phyloP scores from a whole-genome alignment of 2,888 invertebrate genomes.

The Nebria salina region DNA sequence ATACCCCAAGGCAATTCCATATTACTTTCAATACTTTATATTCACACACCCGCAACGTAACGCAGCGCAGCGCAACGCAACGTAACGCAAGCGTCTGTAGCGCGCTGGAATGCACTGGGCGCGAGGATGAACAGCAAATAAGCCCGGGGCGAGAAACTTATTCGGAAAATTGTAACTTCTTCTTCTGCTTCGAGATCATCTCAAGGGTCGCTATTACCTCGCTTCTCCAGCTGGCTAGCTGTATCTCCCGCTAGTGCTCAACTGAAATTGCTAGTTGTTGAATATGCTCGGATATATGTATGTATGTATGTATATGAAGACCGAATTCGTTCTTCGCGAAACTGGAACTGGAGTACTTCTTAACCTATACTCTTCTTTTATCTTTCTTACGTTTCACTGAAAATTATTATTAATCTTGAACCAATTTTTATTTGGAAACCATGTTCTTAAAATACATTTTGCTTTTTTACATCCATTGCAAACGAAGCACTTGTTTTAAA shows the following conservation, averaged over 20 bases:
- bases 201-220: background rate
- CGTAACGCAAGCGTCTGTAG: background rate
- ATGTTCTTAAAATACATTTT: no score
- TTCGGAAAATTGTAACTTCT: slow-evolving; percentile 30
- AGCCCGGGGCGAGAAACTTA: slow-evolving; percentile 27
- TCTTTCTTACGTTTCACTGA: background rate
- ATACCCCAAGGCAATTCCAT: slow-evolving; percentile 34
- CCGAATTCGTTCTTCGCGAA: background rate
- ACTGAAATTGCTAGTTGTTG: background rate
- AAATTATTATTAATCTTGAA: background rate
- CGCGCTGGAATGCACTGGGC: background rate
- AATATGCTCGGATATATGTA: background rate
- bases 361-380: no score
- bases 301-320: background rate
- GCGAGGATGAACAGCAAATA: slow-evolving; percentile 16
- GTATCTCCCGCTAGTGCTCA: slow-evolving; percentile 1
- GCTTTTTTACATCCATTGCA: no score
- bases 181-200: background rate
- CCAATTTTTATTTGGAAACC: no score
- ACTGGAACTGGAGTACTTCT: background rate
- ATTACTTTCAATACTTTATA: slow-evolving; percentile 45
- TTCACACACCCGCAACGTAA: slow-evolving; percentile 9
- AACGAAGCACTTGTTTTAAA: no score
- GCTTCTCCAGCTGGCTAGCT: background rate
- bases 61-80: background rate